Conservation (phyloP, 2,113 vertebrate species). For the Notiomystis cincta region DNA sequence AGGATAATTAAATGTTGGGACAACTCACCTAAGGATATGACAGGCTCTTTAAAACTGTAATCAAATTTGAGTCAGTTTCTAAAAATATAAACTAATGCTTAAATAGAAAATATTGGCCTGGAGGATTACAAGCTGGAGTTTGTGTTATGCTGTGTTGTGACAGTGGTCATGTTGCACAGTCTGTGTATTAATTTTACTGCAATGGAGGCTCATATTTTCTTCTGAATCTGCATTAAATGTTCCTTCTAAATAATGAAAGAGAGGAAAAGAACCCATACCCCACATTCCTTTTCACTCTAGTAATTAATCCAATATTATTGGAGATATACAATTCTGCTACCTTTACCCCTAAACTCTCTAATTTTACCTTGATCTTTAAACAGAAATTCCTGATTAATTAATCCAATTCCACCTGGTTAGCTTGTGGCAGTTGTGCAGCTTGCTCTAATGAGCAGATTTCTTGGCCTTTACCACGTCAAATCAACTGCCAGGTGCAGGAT, state of each 20-base stretch:
- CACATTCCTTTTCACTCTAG: neutral
- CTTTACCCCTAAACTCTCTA: neutral
- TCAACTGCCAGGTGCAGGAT: neutral
- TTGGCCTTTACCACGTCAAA: neutral
- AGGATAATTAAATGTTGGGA: neutral
- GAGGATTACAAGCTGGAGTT: neutral
- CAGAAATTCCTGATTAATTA: neutral
- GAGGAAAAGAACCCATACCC: accelerated
- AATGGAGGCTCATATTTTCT: neutral
- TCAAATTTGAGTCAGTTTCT: neutral
- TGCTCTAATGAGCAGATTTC: neutral
- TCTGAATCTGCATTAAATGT: neutral
- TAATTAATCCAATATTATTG: neutral
- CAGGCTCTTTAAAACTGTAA: neutral
- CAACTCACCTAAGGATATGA: neutral
- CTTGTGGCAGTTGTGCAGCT: neutral
- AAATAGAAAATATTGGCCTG: neutral
- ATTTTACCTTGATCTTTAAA: neutral
- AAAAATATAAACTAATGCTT: neutral
- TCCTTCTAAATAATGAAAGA: neutral
- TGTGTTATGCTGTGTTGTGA: neutral
- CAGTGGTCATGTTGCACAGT: neutral
- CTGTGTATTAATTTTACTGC: neutral
- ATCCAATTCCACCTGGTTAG: neutral
- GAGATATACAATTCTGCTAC: neutral